Evolutionary conservation across 2,113 vertebrate genomes (phyloP).

Genomic region (Fulica atra): DNA sequence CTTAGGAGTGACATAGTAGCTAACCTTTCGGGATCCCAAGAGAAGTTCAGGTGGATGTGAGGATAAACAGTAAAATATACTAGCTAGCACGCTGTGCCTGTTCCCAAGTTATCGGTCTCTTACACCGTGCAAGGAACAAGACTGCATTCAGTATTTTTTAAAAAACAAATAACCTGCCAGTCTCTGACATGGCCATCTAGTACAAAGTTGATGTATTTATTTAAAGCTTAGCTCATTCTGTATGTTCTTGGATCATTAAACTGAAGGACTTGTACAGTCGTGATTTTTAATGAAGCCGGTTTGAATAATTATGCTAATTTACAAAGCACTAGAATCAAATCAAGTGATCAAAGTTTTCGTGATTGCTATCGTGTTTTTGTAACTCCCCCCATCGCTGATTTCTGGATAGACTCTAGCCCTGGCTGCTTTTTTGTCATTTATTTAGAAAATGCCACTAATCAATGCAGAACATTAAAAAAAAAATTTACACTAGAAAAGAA

Average conservation of each 20-base stretch:
- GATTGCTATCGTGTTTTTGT: constrained; percentile 69
- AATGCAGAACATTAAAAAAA: constrained; percentile 42
- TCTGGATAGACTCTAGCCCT: constrained; percentile 41
- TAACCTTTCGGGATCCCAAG: constrained; percentile 70
- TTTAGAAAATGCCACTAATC: constrained; percentile 63
- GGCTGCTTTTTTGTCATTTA: not conserved
- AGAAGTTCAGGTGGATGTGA: constrained; percentile 70
- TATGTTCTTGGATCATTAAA: constrained; percentile 78
- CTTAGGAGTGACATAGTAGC: constrained; percentile 65
- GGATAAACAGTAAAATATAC: constrained; percentile 67
- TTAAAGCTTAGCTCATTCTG: constrained; percentile 70
- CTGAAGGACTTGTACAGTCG: constrained; percentile 68
- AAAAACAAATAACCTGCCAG: not conserved
- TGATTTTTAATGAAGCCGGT: constrained; percentile 80
- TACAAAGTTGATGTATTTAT: constrained; percentile 63
- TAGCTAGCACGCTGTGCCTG: not conserved
- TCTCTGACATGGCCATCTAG: constrained; percentile 4
- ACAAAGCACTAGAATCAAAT: constrained; percentile 80
- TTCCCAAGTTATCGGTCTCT: not conserved
- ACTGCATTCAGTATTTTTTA: not conserved
- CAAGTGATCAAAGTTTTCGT: constrained; percentile 80
- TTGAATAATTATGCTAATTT: constrained; percentile 84
- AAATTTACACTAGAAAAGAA: constrained; percentile 31
- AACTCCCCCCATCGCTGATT: constrained; percentile 58
- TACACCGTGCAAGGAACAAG: not conserved